Conservation (phyloP, 2,888 invertebrate species). For the Clunio marinus region DNA sequence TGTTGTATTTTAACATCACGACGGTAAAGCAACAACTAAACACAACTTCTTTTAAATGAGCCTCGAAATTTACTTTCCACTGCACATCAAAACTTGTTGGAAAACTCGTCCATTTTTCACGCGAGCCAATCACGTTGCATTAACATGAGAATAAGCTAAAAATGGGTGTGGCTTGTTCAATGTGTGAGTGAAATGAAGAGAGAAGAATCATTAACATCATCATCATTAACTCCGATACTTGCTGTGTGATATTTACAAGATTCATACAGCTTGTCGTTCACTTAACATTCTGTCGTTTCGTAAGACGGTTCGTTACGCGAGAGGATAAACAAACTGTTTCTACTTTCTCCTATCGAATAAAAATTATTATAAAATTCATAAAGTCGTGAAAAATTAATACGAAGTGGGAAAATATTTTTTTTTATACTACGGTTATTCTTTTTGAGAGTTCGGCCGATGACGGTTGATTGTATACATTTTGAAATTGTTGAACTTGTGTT, state of each 20-base stretch:
- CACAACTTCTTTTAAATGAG: not conserved
- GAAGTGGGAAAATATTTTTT: conserved; percentile 14
- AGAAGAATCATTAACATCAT: conserved; percentile 27
- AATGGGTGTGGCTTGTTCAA: not conserved
- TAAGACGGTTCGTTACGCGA: conserved; percentile 6
- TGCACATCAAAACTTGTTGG: no score
- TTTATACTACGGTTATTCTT: not conserved
- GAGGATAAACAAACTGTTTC: not conserved
- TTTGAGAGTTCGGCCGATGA: not conserved
- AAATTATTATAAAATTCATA: not conserved
- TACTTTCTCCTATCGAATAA: not conserved
- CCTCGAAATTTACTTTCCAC: not conserved
- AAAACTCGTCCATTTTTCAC: conserved; percentile 29
- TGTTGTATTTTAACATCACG: not conserved
- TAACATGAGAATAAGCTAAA: conserved; percentile 9
- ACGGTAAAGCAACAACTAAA: conserved; percentile 28
- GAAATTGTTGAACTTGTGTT: not conserved
- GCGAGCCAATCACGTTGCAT: not conserved
- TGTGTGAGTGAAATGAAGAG: conserved; percentile 6
- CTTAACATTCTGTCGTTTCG: conserved; percentile 27
- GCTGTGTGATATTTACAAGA: not conserved
- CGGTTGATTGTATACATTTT: conserved; percentile 1
- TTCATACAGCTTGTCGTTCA: conserved; percentile 12
- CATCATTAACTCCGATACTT: conserved; percentile 10
- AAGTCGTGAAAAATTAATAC: not conserved